Evolutionary conservation across 2,113 vertebrate genomes (phyloP), one percentile per base, ranked within the genome.

Genomic region (Corvus hawaiiensis): DNA sequence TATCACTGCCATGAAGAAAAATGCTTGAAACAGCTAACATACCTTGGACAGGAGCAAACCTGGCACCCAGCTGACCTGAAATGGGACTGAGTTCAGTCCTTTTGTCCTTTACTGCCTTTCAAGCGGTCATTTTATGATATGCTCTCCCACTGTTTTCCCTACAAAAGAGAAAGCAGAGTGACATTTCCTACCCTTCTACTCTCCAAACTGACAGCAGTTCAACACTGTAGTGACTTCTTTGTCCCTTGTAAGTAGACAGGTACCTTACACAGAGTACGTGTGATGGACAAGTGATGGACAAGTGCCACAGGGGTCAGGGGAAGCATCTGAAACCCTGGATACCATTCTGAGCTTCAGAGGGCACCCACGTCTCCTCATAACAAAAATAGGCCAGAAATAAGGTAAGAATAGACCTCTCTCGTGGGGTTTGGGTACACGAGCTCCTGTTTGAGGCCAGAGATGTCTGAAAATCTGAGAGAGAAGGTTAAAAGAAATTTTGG

Each of bases 351-450:
- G 46, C 37, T 84, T 94, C 87, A 79, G 84, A 85, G 58, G 67
- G 30, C 35, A 90, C 51, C 78, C 74, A 51, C 51, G 28, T 79
- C 43, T 85, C 62, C 77, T 74, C 1, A 0, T 17, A 91, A 75
- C 10, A 93, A 91, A 96, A 95, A 58, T 56, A 88, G 87, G 75
- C 51, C 82, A 91, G 74, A 91, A 90, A 83, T 44, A 84, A 10
- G 10, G n/a, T 67, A 91, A 94, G 87, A 96, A 94, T 93, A 96
- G 85, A 80, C 27, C 15, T 83, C 23, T 90, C 90, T 88, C 91
- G 10, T 63, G 87, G 75, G 87, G 21, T 81, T 96, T 90, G 71
- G 35, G 14, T 64, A 90, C 22, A 71, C 37, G 43, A 92, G 93
- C 17, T 94, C 26, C 55, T 73, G 24, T 79, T 80, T 72, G 82